Conservation (phyloP, 2,797 vertebrate species). For the Rhyacichthys aspro region DNA sequence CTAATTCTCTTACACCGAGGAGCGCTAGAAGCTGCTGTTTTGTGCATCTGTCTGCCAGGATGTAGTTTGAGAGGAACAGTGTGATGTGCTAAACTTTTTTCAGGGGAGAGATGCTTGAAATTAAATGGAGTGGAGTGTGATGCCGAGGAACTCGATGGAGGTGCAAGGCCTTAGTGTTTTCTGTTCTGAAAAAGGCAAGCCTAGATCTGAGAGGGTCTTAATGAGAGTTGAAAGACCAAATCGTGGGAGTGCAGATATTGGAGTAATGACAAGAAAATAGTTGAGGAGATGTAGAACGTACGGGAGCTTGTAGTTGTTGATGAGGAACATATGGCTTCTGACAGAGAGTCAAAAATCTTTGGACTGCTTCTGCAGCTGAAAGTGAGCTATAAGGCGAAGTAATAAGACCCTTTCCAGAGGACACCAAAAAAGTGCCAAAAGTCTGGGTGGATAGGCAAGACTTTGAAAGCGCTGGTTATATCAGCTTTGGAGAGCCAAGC, state of each 20-base stretch:
- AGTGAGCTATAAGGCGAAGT: background rate
- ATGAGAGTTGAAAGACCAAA: background rate
- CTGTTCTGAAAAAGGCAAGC: background rate
- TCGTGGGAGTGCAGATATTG: too few relatives aligned
- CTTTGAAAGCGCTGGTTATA: background rate
- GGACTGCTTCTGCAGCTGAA: background rate
- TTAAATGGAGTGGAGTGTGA: background rate
- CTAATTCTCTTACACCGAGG: too few relatives aligned
- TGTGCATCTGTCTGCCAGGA: background rate
- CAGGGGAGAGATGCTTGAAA: background rate
- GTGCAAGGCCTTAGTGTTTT: background rate
- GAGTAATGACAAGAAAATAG: too few relatives aligned
- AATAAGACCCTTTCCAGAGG: background rate
- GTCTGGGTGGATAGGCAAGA: background rate
- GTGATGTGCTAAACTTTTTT: background rate
- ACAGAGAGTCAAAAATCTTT: background rate
- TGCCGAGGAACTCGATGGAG: background rate
- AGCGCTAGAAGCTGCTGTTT: background rate
- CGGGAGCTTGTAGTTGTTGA: too few relatives aligned
- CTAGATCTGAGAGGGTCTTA: background rate
- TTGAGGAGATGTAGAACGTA: too few relatives aligned
- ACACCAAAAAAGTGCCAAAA: background rate
- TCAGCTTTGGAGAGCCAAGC: too few relatives aligned
- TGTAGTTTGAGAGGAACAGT: background rate
- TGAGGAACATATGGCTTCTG: too few relatives aligned